A percentile compares a stretch with the other conserved stretches of the same genome.
Conservation (phyloP, 1,140 invertebrate species). For the Brachionus plicatilis region DNA sequence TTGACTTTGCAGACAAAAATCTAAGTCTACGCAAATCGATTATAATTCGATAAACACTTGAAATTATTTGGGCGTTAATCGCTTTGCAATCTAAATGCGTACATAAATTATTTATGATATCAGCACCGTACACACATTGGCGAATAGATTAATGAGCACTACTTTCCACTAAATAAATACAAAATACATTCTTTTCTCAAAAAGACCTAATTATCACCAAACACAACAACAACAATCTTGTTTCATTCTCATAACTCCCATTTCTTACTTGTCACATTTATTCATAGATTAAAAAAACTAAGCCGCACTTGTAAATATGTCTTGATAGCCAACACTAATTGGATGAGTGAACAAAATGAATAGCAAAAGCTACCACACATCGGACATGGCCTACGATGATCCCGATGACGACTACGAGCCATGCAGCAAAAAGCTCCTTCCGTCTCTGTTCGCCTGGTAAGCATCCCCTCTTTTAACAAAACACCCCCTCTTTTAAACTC, state of each 20-base stretch:
- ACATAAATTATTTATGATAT: background rate
- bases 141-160: background rate
- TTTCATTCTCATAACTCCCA: too few species aligned
- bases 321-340: background rate
- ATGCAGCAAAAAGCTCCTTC: constrained; percentile 6
- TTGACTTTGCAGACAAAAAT: background rate
- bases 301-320: background rate
- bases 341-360: background rate
- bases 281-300: background rate
- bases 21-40: background rate
- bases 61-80: background rate
- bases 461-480: too few species aligned
- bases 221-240: background rate
- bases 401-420: constrained; percentile 30
- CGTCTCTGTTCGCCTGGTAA: constrained; percentile 33
- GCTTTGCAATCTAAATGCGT: background rate
- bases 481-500: background rate
- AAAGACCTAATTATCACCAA: background rate
- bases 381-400: background rate
- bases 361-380: background rate
- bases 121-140: background rate
- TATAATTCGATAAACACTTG: background rate
- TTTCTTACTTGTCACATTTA: background rate
- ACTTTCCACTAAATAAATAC: background rate
- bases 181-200: background rate